A percentile compares a stretch with the other conserved stretches of the same genome.
Conservation (phyloP, 2,113 vertebrate genomes). For the Lepus timidus region DNA sequence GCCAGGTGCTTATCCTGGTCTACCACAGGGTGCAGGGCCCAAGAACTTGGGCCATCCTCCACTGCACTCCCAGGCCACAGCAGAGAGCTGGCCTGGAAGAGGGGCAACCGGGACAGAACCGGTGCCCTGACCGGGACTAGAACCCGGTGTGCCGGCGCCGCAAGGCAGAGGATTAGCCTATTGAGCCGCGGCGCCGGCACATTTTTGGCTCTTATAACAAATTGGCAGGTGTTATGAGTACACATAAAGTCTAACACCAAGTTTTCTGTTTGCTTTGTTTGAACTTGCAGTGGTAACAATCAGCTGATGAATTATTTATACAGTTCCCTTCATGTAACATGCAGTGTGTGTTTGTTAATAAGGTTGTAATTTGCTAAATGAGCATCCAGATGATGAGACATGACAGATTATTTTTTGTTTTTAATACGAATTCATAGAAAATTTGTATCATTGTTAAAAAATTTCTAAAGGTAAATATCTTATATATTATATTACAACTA, state of each 20-base stretch:
- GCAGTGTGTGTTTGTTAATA: accelerated
- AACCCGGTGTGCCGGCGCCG: no score
- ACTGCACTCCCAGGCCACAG: no score
- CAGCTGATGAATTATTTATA: neutral
- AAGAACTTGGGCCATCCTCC: no score
- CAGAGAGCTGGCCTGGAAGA: no score
- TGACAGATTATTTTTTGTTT: neutral
- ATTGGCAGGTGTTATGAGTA: neutral
- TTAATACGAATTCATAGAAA: slow-evolving; percentile 15
- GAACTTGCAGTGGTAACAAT: neutral
- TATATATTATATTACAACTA: neutral
- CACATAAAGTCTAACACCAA: neutral
- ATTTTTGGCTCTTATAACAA: neutral
- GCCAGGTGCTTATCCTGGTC: no score
- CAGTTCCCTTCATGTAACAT: neutral
- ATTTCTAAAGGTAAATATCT: neutral
- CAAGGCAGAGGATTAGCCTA: no score
- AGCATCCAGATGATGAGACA: neutral
- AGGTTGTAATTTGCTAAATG: slow-evolving; percentile 2
- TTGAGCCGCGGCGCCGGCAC: no score
- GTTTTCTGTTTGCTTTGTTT: slow-evolving; percentile 30
- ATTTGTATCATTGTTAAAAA: neutral
- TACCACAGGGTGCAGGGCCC: no score
- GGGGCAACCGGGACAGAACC: no score
- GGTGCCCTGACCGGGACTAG: no score